Conservation (phyloP, 2,797 vertebrate species). For the Saxicola maurus region DNA sequence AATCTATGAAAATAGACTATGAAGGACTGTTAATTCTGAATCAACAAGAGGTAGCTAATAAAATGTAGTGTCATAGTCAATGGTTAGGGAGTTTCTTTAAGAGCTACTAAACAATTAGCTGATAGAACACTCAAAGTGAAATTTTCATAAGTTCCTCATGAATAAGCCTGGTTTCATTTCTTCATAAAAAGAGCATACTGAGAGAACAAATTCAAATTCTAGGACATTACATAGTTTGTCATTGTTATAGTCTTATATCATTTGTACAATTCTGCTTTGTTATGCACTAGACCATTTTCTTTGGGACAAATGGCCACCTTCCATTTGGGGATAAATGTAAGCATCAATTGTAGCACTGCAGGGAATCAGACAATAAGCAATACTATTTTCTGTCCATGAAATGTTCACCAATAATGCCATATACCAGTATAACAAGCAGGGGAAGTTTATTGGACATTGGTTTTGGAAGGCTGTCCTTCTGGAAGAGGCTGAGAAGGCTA, state of each 20-base stretch:
- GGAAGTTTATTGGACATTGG: not conserved
- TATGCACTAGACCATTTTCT: not conserved
- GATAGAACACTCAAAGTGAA: not conserved
- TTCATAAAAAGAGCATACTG: not conserved
- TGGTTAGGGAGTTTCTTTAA: not conserved
- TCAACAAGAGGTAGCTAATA: not conserved
- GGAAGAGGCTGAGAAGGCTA: not conserved
- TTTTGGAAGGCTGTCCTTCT: not conserved
- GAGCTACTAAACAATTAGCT: not conserved
- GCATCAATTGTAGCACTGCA: not conserved
- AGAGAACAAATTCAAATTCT: not conserved
- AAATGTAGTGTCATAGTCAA: not conserved
- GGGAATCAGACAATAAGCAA: not conserved
- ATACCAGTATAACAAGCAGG: not conserved
- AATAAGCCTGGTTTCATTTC: not conserved
- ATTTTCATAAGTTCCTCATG: not conserved
- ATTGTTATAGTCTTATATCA: not conserved
- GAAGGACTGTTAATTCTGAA: not conserved
- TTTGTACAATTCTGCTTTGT: not conserved
- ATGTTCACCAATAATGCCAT: not conserved
- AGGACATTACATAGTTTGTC: not conserved
- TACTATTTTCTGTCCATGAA: not conserved
- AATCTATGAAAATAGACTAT: not conserved
- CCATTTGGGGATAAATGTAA: constrained; percentile 7
- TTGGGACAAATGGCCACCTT: not conserved